Percentiles rank a stretch among this genome's conserved stretches.
Conservation (phyloP, 2,888 invertebrate genomes). For the Trissoscelio sp. region DNA sequence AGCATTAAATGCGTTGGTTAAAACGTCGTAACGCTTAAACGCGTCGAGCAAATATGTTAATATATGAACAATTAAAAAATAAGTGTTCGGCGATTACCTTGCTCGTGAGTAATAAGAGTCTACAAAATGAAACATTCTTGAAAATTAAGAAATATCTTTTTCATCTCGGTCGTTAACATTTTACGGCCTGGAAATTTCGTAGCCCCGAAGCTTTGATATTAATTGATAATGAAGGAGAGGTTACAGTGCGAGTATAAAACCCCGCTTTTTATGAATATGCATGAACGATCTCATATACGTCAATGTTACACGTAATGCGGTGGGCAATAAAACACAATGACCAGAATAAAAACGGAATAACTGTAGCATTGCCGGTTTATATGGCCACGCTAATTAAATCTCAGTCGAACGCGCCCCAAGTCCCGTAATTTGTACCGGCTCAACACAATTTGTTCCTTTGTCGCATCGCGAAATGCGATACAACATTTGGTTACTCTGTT, state of each 20-base stretch:
- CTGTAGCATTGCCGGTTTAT: slow-evolving; percentile 27
- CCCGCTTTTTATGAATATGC: slow-evolving; percentile 45
- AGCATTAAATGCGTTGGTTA: slow-evolving; percentile 26
- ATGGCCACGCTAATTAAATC: slow-evolving; percentile 43
- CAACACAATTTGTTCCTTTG: slow-evolving; percentile 46
- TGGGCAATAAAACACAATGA: slow-evolving; percentile 46
- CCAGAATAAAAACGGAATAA: slow-evolving; percentile 33
- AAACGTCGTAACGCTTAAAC: slow-evolving; percentile 26
- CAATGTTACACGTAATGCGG: slow-evolving; percentile 37
- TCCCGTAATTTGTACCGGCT: slow-evolving; percentile 7
- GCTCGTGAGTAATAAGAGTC: slow-evolving; percentile 43
- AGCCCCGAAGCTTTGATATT: slow-evolving; percentile 39
- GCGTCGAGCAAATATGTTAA: slow-evolving; percentile 33
- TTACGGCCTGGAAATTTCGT: slow-evolving; percentile 45
- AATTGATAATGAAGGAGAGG: slow-evolving; percentile 56
- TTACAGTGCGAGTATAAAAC: slow-evolving; percentile 41
- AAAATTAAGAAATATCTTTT: slow-evolving; percentile 64
- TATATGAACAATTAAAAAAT: slow-evolving; percentile 49
- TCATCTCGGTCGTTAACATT: slow-evolving; percentile 59
- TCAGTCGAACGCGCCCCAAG: slow-evolving; percentile 2
- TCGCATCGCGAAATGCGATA: slow-evolving; percentile 26
- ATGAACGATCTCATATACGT: slow-evolving; percentile 31
- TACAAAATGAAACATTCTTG: slow-evolving; percentile 47
- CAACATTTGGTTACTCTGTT: slow-evolving; percentile 22
- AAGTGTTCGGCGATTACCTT: slow-evolving; percentile 29